phyloP scores from a whole-genome alignment of 1,140 invertebrate genomes.

The Trichomalopsis sarcophagae region DNA sequence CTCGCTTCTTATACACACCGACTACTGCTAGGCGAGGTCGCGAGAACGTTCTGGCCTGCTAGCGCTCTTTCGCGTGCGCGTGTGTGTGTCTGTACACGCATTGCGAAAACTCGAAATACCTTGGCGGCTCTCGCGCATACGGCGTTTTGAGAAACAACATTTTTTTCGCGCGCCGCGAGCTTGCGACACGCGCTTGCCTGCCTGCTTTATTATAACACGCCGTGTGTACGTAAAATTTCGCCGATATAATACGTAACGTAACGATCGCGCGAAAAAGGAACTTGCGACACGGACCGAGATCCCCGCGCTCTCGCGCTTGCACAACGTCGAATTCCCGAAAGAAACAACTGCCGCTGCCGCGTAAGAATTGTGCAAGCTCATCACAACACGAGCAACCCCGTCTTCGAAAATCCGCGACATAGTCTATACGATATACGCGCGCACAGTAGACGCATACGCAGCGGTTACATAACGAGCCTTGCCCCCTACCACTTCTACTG shows the following conservation, averaged over 20 bases:
- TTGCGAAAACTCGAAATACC: not conserved
- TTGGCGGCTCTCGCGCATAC: no score
- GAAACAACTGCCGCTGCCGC: not conserved
- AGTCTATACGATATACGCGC: not conserved
- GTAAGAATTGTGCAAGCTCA: not conserved
- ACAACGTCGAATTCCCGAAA: slow-evolving; percentile 9
- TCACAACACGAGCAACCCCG: not conserved
- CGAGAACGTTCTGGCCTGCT: slow-evolving; percentile 14
- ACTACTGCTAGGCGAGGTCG: slow-evolving; percentile 30
- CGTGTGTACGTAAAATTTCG: slow-evolving; percentile 5
- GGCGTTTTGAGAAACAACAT: no score
- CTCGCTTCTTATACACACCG: slow-evolving; percentile 18
- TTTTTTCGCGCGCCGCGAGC: not conserved
- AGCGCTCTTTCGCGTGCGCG: not conserved
- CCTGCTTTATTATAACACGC: no score
- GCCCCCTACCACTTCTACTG: not conserved
- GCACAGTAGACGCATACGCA: not conserved
- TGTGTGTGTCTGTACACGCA: not conserved
- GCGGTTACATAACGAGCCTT: not conserved
- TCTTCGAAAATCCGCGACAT: not conserved
- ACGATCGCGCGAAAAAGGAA: slow-evolving; percentile 9
- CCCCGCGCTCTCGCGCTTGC: not conserved
- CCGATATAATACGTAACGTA: not conserved
- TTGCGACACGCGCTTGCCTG: not conserved
- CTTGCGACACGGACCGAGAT: not conserved